Percentiles rank a stretch among this genome's conserved stretches.
These are phyloP conservation scores for Limnephilus auricula DNA, from an alignment of 2,888 invertebrate genomes.

Conservation along the genomic window DNA sequence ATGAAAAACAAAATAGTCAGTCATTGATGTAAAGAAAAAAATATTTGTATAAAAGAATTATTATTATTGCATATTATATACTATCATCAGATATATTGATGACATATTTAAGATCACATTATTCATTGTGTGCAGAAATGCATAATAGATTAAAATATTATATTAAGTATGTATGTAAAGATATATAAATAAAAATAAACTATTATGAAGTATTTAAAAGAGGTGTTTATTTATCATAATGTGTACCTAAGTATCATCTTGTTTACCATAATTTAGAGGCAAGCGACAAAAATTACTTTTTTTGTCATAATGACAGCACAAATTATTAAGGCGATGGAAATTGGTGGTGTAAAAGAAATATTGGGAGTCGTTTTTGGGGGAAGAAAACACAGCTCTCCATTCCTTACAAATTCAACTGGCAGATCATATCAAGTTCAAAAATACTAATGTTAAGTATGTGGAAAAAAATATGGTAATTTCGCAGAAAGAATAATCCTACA, in stretches of 20 bases:
- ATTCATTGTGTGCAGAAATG: constrained; percentile 34
- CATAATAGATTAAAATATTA: constrained; percentile 14
- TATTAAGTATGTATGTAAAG: constrained; percentile 54
- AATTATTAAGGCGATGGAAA: background rate
- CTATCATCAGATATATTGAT: constrained; percentile 46
- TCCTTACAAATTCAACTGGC: too few species aligned
- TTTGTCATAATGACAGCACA: too few species aligned
- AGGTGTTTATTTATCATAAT: background rate
- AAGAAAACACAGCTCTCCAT: background rate
- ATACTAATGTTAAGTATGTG: too few species aligned
- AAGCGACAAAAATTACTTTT: too few species aligned
- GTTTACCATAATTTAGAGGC: too few species aligned
- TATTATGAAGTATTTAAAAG: constrained; percentile 52
- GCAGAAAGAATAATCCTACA: too few species aligned
- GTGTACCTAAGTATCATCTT: background rate
- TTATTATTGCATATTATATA: background rate
- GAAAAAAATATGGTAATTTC: too few species aligned
- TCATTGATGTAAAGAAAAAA: constrained; percentile 53
- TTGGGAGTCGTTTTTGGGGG: background rate
- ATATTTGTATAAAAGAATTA: constrained; percentile 48
- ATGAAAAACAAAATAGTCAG: constrained; percentile 48
- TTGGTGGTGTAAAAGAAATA: background rate
- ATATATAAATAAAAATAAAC: constrained; percentile 56
- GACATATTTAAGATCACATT: constrained; percentile 35
- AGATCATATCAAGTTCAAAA: too few species aligned